Conservation (phyloP, 2,797 vertebrate genomes). For the Takifugu rubripes region DNA sequence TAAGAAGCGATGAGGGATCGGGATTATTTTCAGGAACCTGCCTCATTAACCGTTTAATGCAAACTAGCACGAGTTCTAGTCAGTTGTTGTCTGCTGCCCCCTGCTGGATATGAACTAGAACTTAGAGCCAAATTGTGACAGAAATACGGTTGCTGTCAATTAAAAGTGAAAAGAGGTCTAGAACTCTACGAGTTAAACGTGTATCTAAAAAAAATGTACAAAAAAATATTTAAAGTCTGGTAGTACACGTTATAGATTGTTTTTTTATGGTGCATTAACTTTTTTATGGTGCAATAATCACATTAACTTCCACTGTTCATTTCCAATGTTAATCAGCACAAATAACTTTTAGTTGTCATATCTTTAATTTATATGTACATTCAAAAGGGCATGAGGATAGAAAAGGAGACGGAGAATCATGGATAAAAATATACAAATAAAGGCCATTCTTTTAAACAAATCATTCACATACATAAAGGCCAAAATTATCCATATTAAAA, state of each 20-base stretch:
- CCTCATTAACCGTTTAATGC: neutral
- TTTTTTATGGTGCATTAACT: neutral
- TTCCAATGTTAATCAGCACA: neutral
- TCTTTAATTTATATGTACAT: slow-evolving; percentile 64
- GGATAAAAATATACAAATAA: slow-evolving; percentile 73
- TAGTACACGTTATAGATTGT: neutral
- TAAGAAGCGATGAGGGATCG: no score
- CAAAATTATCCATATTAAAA: slow-evolving; percentile 41
- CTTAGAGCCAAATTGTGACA: no score
- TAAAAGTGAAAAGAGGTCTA: no score
- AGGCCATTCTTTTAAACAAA: slow-evolving; percentile 51
- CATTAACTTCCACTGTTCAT: neutral
- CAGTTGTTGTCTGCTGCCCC: slow-evolving; percentile 33
- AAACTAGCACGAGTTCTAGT: no score
- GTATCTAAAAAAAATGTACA: no score
- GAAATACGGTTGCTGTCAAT: no score
- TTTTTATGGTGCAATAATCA: neutral
- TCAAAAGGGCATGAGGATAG: slow-evolving; percentile 69
- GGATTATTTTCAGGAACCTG: neutral
- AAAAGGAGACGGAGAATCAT: slow-evolving; percentile 65
- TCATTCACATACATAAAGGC: slow-evolving; percentile 57
- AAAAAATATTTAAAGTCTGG: no score
- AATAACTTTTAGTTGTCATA: neutral
- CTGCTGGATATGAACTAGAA: slow-evolving; percentile 42
- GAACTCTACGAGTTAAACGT: no score